Conservation (phyloP, 2,888 invertebrate genomes). For the Trissolcus japonicus region DNA sequence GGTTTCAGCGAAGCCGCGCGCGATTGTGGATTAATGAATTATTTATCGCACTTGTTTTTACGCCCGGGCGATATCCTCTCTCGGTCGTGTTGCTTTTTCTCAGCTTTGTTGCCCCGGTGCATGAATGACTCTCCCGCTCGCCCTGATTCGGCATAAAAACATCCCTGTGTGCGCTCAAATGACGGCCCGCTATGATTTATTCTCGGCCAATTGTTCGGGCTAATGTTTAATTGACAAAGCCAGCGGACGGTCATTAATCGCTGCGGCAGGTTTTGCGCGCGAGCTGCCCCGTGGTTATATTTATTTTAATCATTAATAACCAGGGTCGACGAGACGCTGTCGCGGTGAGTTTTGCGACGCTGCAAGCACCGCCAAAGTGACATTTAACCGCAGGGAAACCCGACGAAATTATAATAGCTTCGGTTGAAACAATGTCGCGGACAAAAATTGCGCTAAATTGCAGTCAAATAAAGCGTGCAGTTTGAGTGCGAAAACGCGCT, state of each 20-base stretch:
- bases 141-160: slow-evolving; percentile 19
- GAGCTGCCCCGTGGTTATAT: not conserved
- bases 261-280: not conserved
- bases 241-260: slow-evolving; percentile 19
- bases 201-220: slow-evolving; percentile 14
- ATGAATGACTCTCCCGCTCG: not conserved
- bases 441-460: slow-evolving; percentile 10
- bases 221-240: slow-evolving; percentile 21
- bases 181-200: slow-evolving; percentile 26
- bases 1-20: slow-evolving; percentile 9
- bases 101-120: slow-evolving; percentile 1
- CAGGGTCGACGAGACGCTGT: not conserved
- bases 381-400: slow-evolving; percentile 1
- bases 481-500: slow-evolving; percentile 5
- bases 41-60: slow-evolving; percentile 18
- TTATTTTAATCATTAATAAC: slow-evolving; percentile 47
- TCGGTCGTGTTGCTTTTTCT: slow-evolving; percentile 9
- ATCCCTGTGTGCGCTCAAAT: slow-evolving; percentile 14
- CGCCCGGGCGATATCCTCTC: not conserved
- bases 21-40: slow-evolving; percentile 21
- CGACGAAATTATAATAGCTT: slow-evolving; percentile 20
- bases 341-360: slow-evolving; percentile 19
- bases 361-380: slow-evolving; percentile 13
- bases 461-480: slow-evolving; percentile 1
- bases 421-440: slow-evolving; percentile 4